These are phyloP conservation scores for Zalophus californianus DNA, from an alignment of 2,797 vertebrate species.

Conservation along the genomic window DNA sequence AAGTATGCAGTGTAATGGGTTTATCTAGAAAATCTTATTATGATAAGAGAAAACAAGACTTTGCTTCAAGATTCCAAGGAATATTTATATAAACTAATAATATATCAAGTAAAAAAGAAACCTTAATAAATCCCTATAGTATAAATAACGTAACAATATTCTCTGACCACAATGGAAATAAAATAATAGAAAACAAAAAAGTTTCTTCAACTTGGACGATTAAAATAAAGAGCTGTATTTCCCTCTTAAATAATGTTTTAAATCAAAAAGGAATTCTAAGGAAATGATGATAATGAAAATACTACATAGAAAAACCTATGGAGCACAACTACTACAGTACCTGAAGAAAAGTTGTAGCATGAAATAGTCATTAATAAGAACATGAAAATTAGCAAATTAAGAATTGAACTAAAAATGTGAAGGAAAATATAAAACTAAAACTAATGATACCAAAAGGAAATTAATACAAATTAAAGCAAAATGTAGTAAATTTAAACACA, in stretches of 20 bases:
- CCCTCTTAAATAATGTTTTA: background rate
- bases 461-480: background rate
- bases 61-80: background rate
- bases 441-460: background rate
- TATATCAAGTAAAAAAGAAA: background rate
- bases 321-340: too few relatives aligned
- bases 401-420: background rate
- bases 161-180: background rate
- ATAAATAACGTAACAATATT: background rate
- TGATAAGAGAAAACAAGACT: background rate
- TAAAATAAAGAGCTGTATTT: background rate
- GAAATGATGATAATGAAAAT: background rate
- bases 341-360: background rate
- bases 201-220: background rate
- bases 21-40: background rate
- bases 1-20: background rate
- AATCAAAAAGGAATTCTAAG: background rate
- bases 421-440: background rate
- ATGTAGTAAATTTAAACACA: background rate
- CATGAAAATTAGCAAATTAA: background rate
- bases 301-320: background rate
- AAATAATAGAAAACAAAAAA: background rate
- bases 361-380: background rate
- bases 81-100: background rate
- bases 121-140: background rate